Base-by-base conservation (phyloP, 2,797 vertebrate species). In the Paguma larvata region DNA sequence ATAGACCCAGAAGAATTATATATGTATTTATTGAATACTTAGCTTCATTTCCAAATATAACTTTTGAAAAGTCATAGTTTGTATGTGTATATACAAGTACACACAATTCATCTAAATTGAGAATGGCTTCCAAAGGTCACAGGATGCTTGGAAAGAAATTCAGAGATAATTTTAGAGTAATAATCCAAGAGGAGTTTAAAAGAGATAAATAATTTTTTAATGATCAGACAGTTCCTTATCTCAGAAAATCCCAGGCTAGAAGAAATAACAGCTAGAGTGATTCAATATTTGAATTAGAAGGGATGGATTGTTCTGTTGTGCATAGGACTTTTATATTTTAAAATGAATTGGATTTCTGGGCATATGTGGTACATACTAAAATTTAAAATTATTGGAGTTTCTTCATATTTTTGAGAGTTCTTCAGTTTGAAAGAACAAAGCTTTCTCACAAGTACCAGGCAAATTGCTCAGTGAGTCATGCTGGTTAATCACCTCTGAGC, bases 331-430 rank as follows among this genome's bases (percentile, higher is more conserved):
- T 98, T 95, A 48, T 95, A 97, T 95, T 98, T 98, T 96, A 97
- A 97, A 98, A 96, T 97, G 90, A 98, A 98, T 98, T 99, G 95
- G 78, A 97, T 98, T 98, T 99, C 94, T 98, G 94, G 92, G 89
- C 96, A 98, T 98, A 94, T 98, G 95, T 98, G 85, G 93, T 97
- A 97, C 90, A 98, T 5, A 65, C 18, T 96, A 82, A 96, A 98
- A 98, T 98, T 98, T 98, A 96, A 98, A 98, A 99, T 98, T 98
- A 98, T 97, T 98, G 87, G 85, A 98, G 93, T 98, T 91, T 98
- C 97, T 98, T 98, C 97, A 88, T 98, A 98, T 98, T 98, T 98
- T 98, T 98, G 98, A 98, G 98, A 97, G 97, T 98, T 94, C 97
- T 98, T 98, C 98, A 98, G 91, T 96, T 96, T 98, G 98, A 98